Conservation (phyloP, 2,797 vertebrate species). For the Darevskia mixta region DNA sequence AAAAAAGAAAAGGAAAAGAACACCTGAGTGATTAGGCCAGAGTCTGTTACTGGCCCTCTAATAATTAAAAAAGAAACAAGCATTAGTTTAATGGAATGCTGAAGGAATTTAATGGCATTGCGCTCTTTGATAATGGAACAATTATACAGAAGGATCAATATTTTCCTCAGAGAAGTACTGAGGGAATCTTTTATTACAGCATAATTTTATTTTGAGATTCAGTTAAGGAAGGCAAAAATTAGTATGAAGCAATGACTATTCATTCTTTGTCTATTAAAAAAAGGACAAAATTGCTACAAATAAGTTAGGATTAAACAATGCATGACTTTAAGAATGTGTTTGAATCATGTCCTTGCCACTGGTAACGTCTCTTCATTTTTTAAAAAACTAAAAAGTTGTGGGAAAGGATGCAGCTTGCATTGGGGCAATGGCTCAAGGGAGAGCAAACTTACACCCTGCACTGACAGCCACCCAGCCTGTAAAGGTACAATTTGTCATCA, state of each 20-base stretch:
- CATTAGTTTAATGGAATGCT: constrained; percentile 44
- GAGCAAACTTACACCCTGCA: neutral
- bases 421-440: neutral
- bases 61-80: constrained; percentile 12
- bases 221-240: constrained; percentile 11
- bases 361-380: neutral
- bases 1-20: neutral
- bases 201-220: constrained; percentile 22
- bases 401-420: no score
- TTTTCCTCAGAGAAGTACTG: constrained; percentile 32
- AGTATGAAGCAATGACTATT: constrained; percentile 14
- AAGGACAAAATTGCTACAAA: neutral
- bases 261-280: neutral
- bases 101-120: constrained; percentile 36
- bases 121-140: constrained; percentile 57
- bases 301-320: neutral
- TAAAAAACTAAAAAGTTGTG: neutral
- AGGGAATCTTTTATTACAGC: neutral
- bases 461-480: no score
- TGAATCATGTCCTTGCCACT: neutral
- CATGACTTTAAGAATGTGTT: neutral
- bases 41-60: constrained; percentile 8
- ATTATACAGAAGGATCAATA: constrained; percentile 42
- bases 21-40: constrained; percentile 20
- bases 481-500: no score